Base-by-base conservation (phyloP, 2,113 vertebrate species). In the Stomatorhinus ivindoensis region DNA sequence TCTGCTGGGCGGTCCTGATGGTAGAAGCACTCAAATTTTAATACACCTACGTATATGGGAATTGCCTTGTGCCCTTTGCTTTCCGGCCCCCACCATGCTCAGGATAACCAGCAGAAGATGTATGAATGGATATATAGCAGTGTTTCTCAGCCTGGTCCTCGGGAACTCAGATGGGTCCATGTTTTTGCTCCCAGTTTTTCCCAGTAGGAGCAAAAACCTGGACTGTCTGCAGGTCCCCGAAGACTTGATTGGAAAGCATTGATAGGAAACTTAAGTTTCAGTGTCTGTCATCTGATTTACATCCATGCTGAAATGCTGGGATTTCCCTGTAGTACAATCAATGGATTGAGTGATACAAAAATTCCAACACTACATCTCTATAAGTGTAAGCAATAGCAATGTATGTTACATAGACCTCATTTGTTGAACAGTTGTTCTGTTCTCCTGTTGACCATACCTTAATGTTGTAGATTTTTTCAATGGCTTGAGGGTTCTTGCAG, bases 381-480 rank as follows among this genome's bases (percentile, higher is more conserved):
- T 31, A 39, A 35, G 31, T 76, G 31, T 76, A 31, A 39, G 27
- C 13, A 39, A 73, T 4, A 4, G 31, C 31, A 11, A 4, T 73
- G 17, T 73, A 73, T 6, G 17, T 35, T 73, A 39, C 27, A 35
- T 31, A 83, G 48, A 31, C 31, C 35, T 50, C 11, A 87, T 76
- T 3, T 50, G n/a, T 55, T 4, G 31, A 10, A 87, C 19, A 48
- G 65, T 19, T 53, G 73, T 89, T 55, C 88, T 35, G 9, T 2
- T 10, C 13, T 17, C 0, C 27, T 31, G n/a, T 5, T 27, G 27
- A 58, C 31, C 93, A 51, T 93, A 97, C 97, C 94, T 98, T 98
- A 91, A 98, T 97, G 76, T 93, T 95, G 92, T 98, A 98, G 93
- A 98, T 97, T 89, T 95, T 97, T 93, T 97, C 96, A 0, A 97